Percentiles rank a stretch among this genome's conserved stretches.
Evolutionary conservation across 2,113 vertebrate species (phyloP).

Genomic region (Brachyistius frenatus): DNA sequence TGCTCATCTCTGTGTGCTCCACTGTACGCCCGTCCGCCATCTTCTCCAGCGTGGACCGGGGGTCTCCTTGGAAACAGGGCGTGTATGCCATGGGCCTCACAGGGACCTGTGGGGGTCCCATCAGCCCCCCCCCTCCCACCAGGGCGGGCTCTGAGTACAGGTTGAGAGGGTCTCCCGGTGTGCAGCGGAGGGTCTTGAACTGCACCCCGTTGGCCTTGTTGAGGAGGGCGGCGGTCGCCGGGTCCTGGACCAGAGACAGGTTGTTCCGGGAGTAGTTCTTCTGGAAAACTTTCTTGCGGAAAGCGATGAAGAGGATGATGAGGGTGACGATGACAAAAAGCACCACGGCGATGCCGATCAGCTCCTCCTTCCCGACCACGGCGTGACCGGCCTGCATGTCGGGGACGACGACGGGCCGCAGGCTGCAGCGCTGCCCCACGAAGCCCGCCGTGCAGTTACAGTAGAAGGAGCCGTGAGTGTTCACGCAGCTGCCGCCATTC

Average conservation of each 20-base stretch:
- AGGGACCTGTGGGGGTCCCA: constrained; percentile 91
- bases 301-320: constrained; percentile 92
- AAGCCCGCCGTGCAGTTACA: constrained; percentile 96
- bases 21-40: constrained; percentile 87
- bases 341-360: constrained; percentile 94
- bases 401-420: constrained; percentile 94
- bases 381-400: constrained; percentile 96
- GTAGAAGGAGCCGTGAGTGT: constrained; percentile 94
- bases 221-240: constrained; percentile 93
- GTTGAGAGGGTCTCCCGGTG: constrained; percentile 89
- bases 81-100: constrained; percentile 98
- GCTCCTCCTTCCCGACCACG: constrained; percentile 94
- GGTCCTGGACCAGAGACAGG: constrained; percentile 94
- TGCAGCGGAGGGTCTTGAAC: constrained; percentile 89
- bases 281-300: constrained; percentile 96
- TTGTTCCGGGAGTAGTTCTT: constrained; percentile 97
- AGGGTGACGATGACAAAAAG: constrained; percentile 92
- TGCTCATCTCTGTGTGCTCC: constrained; percentile 97
- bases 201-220: constrained; percentile 94
- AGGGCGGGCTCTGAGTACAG: constrained; percentile 87
- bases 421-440: constrained; percentile 91
- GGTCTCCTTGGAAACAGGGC: constrained; percentile 94
- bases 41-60: constrained; percentile 91
- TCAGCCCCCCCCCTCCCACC: constrained; percentile 51
- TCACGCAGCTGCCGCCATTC: constrained; percentile 93